Evolutionary conservation across 2,113 vertebrate genomes (phyloP).

Genomic region (Tor tambroides): DNA sequence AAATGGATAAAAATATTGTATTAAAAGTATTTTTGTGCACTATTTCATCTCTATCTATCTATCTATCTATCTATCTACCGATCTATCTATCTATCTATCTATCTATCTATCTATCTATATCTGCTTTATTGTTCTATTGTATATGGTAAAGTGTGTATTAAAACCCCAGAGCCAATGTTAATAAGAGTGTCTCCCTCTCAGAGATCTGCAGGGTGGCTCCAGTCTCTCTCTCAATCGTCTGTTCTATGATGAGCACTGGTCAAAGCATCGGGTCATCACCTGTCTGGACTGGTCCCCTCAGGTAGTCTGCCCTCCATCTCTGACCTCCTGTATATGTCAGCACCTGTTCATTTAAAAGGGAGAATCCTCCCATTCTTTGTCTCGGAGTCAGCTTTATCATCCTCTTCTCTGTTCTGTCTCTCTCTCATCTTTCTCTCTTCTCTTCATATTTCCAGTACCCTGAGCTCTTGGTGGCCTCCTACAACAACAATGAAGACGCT

Average conservation of each 20-base stretch:
- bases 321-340: conserved; percentile 47
- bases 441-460: conserved; percentile 81
- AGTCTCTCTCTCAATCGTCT: conserved; percentile 91
- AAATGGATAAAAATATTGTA: neutral
- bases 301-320: conserved; percentile 72
- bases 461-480: conserved; percentile 95
- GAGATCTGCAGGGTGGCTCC: conserved; percentile 90
- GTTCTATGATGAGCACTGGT: conserved; percentile 98
- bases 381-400: neutral
- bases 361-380: conserved; percentile 25
- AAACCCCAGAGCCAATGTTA: neutral
- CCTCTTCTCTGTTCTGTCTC: conserved; percentile 11
- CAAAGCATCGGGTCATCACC: conserved; percentile 95
- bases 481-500: conserved; percentile 96
- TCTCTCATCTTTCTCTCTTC: neutral
- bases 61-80: neutral
- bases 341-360: conserved; percentile 54
- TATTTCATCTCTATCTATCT: neutral
- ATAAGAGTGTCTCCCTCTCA: conserved; percentile 59
- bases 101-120: too few species aligned
- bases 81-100: neutral
- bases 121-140: neutral
- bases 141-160: neutral
- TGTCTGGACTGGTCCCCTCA: conserved; percentile 97
- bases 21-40: neutral